phyloP scores from a whole-genome alignment of 2,888 invertebrate genomes.

The Parasteatoda lunata region DNA sequence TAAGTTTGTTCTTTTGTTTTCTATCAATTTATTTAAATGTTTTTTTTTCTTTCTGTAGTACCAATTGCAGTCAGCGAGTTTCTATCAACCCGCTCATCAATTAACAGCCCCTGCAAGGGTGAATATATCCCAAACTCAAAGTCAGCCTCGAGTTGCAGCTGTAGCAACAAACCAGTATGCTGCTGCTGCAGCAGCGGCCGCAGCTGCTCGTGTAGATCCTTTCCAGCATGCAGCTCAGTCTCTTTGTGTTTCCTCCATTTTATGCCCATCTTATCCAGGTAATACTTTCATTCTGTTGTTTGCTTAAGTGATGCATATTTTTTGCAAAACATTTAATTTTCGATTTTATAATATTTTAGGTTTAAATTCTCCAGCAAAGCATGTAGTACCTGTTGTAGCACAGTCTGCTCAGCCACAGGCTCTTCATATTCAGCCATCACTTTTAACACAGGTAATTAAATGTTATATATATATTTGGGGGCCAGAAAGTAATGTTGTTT shows the following conservation, averaged over 20 bases:
- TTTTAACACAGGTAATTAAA: constrained; percentile 82
- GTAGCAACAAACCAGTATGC: constrained; percentile 73
- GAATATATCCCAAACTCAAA: constrained; percentile 69
- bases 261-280: constrained; percentile 89
- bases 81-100: constrained; percentile 73
- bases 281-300: neutral
- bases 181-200: constrained; percentile 74
- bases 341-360: constrained; percentile 71
- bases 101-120: constrained; percentile 71
- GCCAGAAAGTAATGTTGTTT: no score
- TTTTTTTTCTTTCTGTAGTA: constrained; percentile 78
- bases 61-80: constrained; percentile 80
- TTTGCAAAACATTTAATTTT: neutral
- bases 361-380: constrained; percentile 82
- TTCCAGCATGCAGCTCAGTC: constrained; percentile 79
- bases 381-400: constrained; percentile 78
- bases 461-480: neutral
- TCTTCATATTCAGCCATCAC: constrained; percentile 86
- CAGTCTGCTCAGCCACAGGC: constrained; percentile 79
- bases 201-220: constrained; percentile 81
- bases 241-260: constrained; percentile 93
- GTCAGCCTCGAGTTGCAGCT: constrained; percentile 72
- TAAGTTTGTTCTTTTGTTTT: neutral
- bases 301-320: neutral
- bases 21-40: neutral